Base-by-base conservation (phyloP, 2,113 vertebrate genomes). In the Centrocercus urophasianus region DNA sequence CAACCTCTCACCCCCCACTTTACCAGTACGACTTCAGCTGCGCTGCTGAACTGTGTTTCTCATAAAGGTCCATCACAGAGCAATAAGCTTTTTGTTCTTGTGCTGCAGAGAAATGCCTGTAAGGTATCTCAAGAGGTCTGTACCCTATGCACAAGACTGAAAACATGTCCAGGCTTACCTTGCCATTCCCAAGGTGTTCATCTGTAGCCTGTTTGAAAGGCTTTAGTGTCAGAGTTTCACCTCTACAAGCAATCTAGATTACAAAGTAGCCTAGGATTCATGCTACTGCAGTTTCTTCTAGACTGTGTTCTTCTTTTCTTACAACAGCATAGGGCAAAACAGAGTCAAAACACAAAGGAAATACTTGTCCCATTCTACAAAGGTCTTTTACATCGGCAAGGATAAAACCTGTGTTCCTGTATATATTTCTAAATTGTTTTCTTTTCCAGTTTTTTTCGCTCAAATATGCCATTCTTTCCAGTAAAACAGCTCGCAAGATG, bases 71-170 rank as follows among this genome's bases (percentile, higher is more conserved):
- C 60, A 59, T 21, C 19, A 34, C 71, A 85, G 54, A 45, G 10
- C 21, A 14, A 14, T 38, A 5, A 1, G 15, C 2, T 0, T 61
- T 84, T 72, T 87, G 50, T 13, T 8, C 50, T 20, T 52, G 24
- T 27, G 50, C 4, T 52, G 34, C 36, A 74, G 56, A 15, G 24
- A 48, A 83, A 28, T 42, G 10, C 13, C 42, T 69, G 57, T n/a
- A 91, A 78, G 25, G 19, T 5, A 38, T 27, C 0, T 0, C 38
- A 57, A 42, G 7, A 78, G 6, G 7, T 32, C 20, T 81, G 57
- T 1, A 1, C 21, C 77, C 25, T 83, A 61, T 64, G 28, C 14
- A 32, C 25, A 32, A 2, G n/a, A 48, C 34, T 78, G 38, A n/a
- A 13, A 6, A 12, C 20, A 32, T 7, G 5, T 63, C 72, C 56